Evolutionary conservation across 2,797 vertebrate genomes (phyloP), one percentile per base, ranked within the genome.

Genomic region (Agapornis canus): DNA sequence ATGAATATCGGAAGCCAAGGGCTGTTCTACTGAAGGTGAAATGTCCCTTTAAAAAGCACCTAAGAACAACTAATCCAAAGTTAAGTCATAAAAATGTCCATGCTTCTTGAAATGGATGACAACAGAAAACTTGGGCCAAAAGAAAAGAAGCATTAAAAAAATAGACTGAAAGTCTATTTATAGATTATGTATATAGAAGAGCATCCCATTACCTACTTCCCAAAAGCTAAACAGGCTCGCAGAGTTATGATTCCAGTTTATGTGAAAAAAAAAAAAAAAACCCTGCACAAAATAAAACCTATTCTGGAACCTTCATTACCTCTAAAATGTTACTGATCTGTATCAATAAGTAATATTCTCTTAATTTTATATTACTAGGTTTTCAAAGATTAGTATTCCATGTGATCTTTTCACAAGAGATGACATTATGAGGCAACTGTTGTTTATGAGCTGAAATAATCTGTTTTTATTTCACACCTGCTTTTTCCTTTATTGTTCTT

Each of bases 11-110:
- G 77, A 92, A 96, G 47, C 31, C 63, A 80, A 72, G 43, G 69
- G 32, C 32, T 93, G 57, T 83, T 61, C 48, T 90, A 19, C 48
- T 81, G 90, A 82, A 81, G 54, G 94, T 90, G 96, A 96, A 92
- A 27, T 26, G 66, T 69, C 70, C n/a, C 52, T 85, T 83, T n/a
- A 35, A 91, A 97, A 86, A 56, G 27, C 86, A 35, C 26, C 60
- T 37, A 54, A 79, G 57, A 89, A 43, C 76, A 87, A n/a, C 52
- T 76, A 69, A 78, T 78, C 64, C 69, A 51, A 90, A 86, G 52
- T 54, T 47, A 95, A 72, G 70, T 86, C 64, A 79, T 92, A 85
- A 86, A 95, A 96, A 84, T 17, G 64, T 35, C 79, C 60, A 29
- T 31, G 17, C n/a, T 60, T 68, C 69, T 80, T 51, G 17, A 60